A percentile compares a stretch with the other conserved stretches of the same genome.
Conservation (phyloP, 2,797 vertebrate species). For the Sus cebifrons region DNA sequence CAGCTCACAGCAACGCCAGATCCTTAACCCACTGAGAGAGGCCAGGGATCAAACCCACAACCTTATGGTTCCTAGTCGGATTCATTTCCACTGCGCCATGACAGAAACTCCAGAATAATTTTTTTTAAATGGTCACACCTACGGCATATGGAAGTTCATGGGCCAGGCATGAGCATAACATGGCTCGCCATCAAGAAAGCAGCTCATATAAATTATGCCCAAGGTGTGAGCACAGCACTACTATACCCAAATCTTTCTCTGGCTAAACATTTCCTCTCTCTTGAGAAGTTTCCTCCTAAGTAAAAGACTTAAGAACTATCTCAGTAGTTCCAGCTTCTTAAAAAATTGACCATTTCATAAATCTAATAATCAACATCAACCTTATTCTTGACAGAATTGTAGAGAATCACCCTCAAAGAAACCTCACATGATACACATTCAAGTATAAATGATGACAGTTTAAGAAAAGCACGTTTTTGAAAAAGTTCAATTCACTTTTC, state of each 20-base stretch:
- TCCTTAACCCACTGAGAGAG: no score
- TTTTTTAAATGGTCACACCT: no score
- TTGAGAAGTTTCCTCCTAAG: background rate
- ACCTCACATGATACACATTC: background rate
- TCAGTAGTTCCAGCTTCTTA: conserved; percentile 1
- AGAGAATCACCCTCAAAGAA: conserved; percentile 31
- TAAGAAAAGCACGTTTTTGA: background rate
- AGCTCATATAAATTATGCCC: conserved; percentile 1
- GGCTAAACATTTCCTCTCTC: background rate
- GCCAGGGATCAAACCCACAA: no score
- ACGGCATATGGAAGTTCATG: no score
- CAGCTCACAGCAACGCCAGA: no score
- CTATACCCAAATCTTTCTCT: background rate
- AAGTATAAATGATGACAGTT: background rate
- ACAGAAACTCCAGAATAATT: no score
- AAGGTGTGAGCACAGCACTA: background rate
- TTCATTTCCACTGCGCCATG: no score
- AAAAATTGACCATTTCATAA: conserved; percentile 31
- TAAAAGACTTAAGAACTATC: background rate
- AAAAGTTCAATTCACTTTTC: background rate
- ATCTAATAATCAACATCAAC: background rate
- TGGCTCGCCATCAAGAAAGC: conserved; percentile 10
- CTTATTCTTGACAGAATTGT: background rate
- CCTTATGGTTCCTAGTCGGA: no score
- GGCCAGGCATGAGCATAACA: background rate